Base-by-base conservation (phyloP, 1,140 invertebrate genomes). In the Drosophila kepulauana region DNA sequence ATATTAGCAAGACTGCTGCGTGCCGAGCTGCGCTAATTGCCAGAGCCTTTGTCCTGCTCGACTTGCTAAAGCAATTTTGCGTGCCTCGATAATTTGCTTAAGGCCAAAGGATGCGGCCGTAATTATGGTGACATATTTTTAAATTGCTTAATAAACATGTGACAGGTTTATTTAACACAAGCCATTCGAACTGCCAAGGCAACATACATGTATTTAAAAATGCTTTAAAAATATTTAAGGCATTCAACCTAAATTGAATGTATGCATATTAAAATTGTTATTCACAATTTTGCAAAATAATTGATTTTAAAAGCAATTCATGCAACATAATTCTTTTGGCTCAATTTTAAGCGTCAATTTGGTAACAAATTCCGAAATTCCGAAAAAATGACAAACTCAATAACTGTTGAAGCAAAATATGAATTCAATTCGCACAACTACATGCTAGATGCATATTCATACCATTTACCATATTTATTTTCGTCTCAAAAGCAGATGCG, bases 1-100 rank as follows among this genome's bases (percentile, higher is more conserved):
- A 75, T 59, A 88, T 88, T 88, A 88, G 48, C 45, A 45, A 59
- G 78, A 57, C 69, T 63, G 59, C 73, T 38, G 41, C 48, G 67
- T 75, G 72, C 66, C 62, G 41, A 66, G 59, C 43, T 51, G 54
- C 85, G 85, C 77, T 88, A 88, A 88, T 88, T 88, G 84, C 80
- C 80, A 89, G 70, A 52, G 69, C 69, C 84, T 78, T 87, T 88
- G 78, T 70, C 41, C 77, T 68, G 46, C 78, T 67, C 57, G 38
- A 64, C 71, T 74, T 52, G 65, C 76, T 69, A 78, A 82, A 75
- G 67, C 80, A 81, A 88, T 88, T 86, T 81, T 75, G 59, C 74
- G 25, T 80, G 74, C 85, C 85, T 89, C 67, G 74, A 89, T 88
- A 89, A 88, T 84, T 88, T 84, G 78, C 80, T 84, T 82, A 88